Evolutionary conservation across 2,113 vertebrate species (phyloP), one percentile per base, ranked within the genome.

Genomic region (Gobiocypris rarus): DNA sequence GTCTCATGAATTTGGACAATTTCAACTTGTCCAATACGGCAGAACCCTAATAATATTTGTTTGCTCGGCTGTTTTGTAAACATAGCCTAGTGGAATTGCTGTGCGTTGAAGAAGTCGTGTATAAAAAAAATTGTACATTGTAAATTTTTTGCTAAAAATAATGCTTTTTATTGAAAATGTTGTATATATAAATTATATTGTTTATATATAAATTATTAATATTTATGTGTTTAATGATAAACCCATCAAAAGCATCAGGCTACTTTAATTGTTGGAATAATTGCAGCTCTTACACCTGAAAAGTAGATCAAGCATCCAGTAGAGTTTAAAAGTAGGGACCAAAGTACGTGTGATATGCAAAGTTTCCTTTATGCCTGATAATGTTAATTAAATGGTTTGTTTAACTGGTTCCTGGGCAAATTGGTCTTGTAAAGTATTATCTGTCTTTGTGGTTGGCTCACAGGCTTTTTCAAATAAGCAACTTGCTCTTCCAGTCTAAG

Each of bases 331-430:
- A 56, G 9, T 38, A 83, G 11, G 54, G 24, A 22, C 56, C 71
- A 56, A 54, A 77, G 52, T 77, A 41, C 24, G 3, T 77, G 24
- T 79, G 3, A 70, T 63, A 84, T 78, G 75, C 63, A 84, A 84
- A 84, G 24, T 22, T 43, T n/a, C 9, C 75, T 69, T 26, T 58
- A 69, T 78, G 7, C 50, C 17, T 67, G 38, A 58, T 76, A 22
- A 58, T 5, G 2, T 15, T 41, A 24, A 59, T 67, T 9, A 69
- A 56, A 56, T 63, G 15, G 61, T 50, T 24, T 67, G 13, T 84
- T 78, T 84, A 52, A 58, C 63, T 67, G 70, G 61, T 9, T 5
- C n/a, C 24, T 73, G 2, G 17, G 26, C 67, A 45, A 45, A 45
- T n/a, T 56, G 38, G 63, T 48, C 19, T 67, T 86, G 34, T 31